Base-by-base conservation (phyloP, 1,140 invertebrate genomes). In the Drosophila ironensis region DNA sequence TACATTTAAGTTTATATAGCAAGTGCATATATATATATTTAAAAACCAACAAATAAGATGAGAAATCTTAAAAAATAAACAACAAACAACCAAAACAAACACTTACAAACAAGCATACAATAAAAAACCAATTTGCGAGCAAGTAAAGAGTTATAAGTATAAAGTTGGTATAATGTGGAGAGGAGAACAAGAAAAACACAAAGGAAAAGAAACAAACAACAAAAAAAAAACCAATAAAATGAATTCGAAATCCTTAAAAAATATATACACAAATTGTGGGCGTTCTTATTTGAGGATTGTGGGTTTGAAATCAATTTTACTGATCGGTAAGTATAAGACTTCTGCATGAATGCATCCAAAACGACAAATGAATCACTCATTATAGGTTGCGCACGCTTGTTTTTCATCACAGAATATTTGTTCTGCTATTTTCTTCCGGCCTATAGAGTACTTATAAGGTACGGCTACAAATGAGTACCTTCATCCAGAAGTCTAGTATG, bases 201-300 rank as follows among this genome's bases (percentile, higher is more conserved):
- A 75, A 69, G 44, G 42, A 68, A 56, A 57, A 57, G 28, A 69
- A 69, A 70, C 66, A 70, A 70, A 69, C 64, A 70, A 69, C n/a
- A 69, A 25, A 66, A 67, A 70, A 74, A 72, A 84, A 82, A 77
- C 74, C 78, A 84, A 84, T 84, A 84, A 84, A 84, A 84, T 84
- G 78, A 84, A 84, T 84, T 84, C 86, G 78, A 84, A 84, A 84
- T 84, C 80, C 80, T 84, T 84, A 80, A 84, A 84, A 84, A 86
- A 86, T 82, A 82, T 63, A 84, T 42, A 71, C 56, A 42, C 56
- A 25, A 70, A 45, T 25, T 35, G 53, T 75, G 48, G 53, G 52
- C 24, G 38, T 82, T 73, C 8, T 60, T 35, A 68, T 77, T 77
- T 17, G 25, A 22, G 3, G 27, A 28, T 22, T 11, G 12, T 6